Base-by-base conservation (phyloP, 1,140 invertebrate genomes). In the Neodiprion pinetum region DNA sequence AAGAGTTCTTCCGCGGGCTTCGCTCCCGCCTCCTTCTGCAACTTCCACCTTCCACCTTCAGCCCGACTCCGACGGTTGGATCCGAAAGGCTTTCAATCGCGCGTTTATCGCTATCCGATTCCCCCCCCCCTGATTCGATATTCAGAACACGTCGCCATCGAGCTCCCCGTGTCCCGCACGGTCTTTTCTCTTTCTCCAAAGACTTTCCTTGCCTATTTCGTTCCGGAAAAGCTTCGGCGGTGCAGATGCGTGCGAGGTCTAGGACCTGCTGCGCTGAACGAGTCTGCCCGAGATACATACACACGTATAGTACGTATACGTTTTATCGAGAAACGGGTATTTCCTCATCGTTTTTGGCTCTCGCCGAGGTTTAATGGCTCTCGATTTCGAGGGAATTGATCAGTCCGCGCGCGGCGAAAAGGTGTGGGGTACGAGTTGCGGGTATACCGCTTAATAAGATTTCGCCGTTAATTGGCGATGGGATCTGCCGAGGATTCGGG, bases 101-200 rank as follows among this genome's bases (percentile, higher is more conserved):
- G 78, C 83, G 83, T 85, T 85, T 83, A 85, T 83, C 81, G 82
- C 78, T 76, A 81, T 83, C 76, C 78, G 78, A 82, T 82, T 81
- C 79, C 77, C 5, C n/a, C 53, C 72, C 77, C n/a, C 11, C 53
- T 78, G 78, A 85, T 85, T 83, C 77, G 75, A 85, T 85, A 85
- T 83, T 83, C 83, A 83, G 79, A 79, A 79, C 79, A 80, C 82
- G 81, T 83, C 77, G 75, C 70, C 28, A 40, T 40, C 28, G 28
- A 40, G 28, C 12, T 71, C 47, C 48, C 48, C 73, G 70, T 76
- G 9, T 77, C 65, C 68, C 70, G 21, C 28, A 70, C 67, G 17
- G 47, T 28, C 40, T 10, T 67, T 76, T 78, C 78, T 80, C 78
- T 75, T 78, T 72, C 71, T 48, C 73, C 74, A 12, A 17, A 61